phyloP scores from a whole-genome alignment of 2,797 vertebrate species.

The Gymnoscopelus microlampas region DNA sequence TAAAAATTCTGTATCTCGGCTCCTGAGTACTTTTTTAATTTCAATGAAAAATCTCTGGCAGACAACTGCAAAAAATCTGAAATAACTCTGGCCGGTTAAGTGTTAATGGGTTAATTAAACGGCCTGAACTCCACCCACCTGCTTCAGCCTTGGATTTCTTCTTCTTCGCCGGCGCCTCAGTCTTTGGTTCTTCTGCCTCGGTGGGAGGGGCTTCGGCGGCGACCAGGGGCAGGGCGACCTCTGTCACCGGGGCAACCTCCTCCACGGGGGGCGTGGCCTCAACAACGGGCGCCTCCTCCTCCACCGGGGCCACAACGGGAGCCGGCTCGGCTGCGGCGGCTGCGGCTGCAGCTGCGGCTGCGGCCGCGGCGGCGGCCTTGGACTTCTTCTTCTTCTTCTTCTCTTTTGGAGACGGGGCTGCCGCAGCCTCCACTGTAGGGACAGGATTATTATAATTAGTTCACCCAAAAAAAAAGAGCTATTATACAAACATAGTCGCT shows the following conservation, averaged over 20 bases:
- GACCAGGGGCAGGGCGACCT: slow-evolving; percentile 11
- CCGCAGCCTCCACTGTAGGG: slow-evolving; percentile 48
- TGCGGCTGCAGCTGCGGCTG: slow-evolving; percentile 42
- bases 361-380: slow-evolving; percentile 79
- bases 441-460: neutral
- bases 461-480: too few relatives aligned
- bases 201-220: slow-evolving; percentile 12
- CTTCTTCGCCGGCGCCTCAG: slow-evolving; percentile 81
- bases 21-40: too few relatives aligned
- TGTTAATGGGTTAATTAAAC: too few relatives aligned
- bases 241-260: slow-evolving; percentile 51
- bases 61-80: too few relatives aligned
- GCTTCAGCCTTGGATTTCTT: slow-evolving; percentile 82
- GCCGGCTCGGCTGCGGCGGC: slow-evolving; percentile 66
- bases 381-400: slow-evolving; percentile 90
- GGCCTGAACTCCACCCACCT: slow-evolving; percentile 68
- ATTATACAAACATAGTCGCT: too few relatives aligned
- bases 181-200: slow-evolving; percentile 78
- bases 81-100: too few relatives aligned
- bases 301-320: slow-evolving; percentile 70
- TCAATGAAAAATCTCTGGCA: too few relatives aligned
- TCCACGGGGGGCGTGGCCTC: neutral
- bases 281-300: slow-evolving; percentile 8
- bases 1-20: too few relatives aligned
- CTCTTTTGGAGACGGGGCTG: slow-evolving; percentile 78